Conservation (phyloP, 2,113 vertebrate genomes). For the Sorex araneus region DNA sequence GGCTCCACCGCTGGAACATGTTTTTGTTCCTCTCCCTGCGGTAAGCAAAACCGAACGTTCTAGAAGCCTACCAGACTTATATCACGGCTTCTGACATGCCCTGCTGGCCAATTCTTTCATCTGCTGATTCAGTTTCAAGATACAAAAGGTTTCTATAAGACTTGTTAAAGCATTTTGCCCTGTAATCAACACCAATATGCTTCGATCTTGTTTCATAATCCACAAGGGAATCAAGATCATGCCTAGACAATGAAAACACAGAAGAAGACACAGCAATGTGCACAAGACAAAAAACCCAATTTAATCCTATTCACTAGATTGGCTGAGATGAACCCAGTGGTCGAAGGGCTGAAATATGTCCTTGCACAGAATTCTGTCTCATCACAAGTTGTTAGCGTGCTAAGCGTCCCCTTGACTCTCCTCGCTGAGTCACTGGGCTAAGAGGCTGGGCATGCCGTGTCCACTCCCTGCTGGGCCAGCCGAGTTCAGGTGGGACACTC, state of each 20-base stretch:
- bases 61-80: background rate
- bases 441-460: too few relatives aligned
- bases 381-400: background rate
- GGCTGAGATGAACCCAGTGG: background rate
- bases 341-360: background rate
- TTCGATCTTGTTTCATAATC: background rate
- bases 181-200: background rate
- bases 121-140: background rate
- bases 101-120: background rate
- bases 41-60: background rate
- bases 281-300: background rate
- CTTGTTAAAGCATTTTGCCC: background rate
- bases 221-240: background rate
- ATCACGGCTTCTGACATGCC: background rate
- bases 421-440: background rate
- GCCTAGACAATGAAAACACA: background rate
- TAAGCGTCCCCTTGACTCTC: background rate
- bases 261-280: background rate
- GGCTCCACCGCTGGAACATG: background rate
- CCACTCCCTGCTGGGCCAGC: too few relatives aligned
- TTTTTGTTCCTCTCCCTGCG: background rate
- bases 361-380: slow-evolving; percentile 14
- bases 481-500: too few relatives aligned
- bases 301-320: background rate
- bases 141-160: background rate